Evolutionary conservation across 2,113 vertebrate species (phyloP), one percentile per base, ranked within the genome.

Genomic region (Phainopepla nitens): DNA sequence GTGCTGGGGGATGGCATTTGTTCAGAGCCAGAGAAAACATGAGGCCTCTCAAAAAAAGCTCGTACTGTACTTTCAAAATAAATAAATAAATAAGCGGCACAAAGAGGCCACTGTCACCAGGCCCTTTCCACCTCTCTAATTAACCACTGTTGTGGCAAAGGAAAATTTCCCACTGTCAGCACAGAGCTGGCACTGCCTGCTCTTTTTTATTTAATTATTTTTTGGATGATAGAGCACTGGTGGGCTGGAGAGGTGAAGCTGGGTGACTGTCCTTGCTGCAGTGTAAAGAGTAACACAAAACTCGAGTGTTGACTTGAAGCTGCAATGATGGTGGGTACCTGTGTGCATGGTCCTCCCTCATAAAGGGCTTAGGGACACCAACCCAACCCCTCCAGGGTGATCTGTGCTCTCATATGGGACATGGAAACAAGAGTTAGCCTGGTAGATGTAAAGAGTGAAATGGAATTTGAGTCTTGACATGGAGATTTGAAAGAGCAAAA

Each of bases 1-100:
- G 85, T 97, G 96, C 97, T 96, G 96, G 94, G 87, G 42, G 93
- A 90, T 96, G 93, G 97, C 95, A 83, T 97, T 97, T 97, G 93
- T 93, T 96, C 92, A 29, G 95, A 95, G 97, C 95, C 90, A 96
- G 96, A 68, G 96, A 97, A 97, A 98, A 98, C 97, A 98, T 95
- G 97, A 95, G 95, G 97, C 93, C 94, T 92, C 97, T 98, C 97
- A 96, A 83, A 97, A 39, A 96, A 96, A 96, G 96, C 73, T 80
- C 21, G 2, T 92, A 70, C 94, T 94, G 95, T 97, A 89, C 86
- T 97, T 96, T 14, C 61, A 81, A 39, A 87, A 95, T 93, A 96
- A 97, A 97, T 94, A 96, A 94, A 97, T 95, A 97, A 97, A 79
- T 82, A 72, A 42, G 75, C 75, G 91, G 94, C 91, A 98, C 98